phyloP scores from a whole-genome alignment of 2,113 vertebrate species.

The Tragelaphus scriptus region DNA sequence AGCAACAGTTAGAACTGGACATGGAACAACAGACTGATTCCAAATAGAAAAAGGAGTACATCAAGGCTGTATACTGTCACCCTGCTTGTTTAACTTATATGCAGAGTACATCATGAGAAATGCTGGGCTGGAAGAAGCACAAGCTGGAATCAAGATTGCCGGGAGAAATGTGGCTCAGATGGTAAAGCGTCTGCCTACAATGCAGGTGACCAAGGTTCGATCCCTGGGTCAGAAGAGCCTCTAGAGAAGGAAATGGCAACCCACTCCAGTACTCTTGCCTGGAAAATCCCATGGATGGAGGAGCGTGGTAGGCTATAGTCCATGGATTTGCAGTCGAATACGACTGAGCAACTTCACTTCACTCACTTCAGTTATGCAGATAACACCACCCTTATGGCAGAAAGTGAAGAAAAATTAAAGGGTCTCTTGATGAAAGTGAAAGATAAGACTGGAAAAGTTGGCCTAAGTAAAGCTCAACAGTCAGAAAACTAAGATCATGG shows the following conservation, averaged over 20 bases:
- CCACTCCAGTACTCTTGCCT: too few species aligned
- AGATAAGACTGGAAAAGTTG: not conserved
- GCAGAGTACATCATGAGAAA: not conserved
- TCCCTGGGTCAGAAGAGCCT: too few species aligned
- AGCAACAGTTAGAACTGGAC: not conserved
- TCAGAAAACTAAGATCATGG: not conserved
- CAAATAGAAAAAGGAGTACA: not conserved
- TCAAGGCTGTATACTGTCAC: not conserved
- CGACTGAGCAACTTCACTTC: too few species aligned
- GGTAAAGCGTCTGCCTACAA: too few species aligned
- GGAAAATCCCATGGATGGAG: too few species aligned
- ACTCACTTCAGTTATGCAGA: not conserved
- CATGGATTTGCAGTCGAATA: fast-evolving
- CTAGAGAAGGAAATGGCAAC: too few species aligned
- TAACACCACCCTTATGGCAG: not conserved
- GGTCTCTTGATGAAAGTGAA: not conserved
- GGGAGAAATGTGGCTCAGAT: not conserved
- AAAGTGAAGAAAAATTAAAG: not conserved
- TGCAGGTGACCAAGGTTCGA: too few species aligned
- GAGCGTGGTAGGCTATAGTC: too few species aligned
- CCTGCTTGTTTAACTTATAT: not conserved
- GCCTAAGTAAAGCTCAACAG: not conserved
- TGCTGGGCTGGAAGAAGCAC: not conserved
- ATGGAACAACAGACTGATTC: not conserved
- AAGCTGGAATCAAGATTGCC: not conserved